Base-by-base conservation (phyloP, 2,797 vertebrate genomes). In the Knipowitschia caucasica region DNA sequence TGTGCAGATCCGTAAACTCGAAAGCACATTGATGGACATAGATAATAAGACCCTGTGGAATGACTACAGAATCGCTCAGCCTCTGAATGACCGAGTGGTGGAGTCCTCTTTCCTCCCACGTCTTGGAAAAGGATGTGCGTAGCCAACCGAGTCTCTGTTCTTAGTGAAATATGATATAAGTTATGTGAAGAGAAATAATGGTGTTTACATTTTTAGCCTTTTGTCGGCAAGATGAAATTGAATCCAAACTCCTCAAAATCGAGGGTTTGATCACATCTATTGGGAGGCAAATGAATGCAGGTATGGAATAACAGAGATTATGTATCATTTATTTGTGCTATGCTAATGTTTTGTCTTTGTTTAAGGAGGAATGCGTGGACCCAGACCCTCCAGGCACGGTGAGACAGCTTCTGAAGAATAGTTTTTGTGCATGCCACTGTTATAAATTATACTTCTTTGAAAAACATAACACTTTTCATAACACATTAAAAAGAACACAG, bases 51-150 rank as follows among this genome's bases (percentile, higher is more conserved):
- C 91, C 0, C 65, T 98, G 47, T 91, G 84, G 66, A 94, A 94
- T 0, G 89, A 91, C 55, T 96, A 95, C 81, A 92, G 96, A 31
- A 89, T 72, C 0, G 81, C 79, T 3, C 94, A 99, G 82, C 90
- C 92, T 7, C 91, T 98, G 58, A 86, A 92, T 4, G 50, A 79
- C 50, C 85, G 95, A 0, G 72, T 90, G 29, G 92, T 98, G 23
- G 83, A 95, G 63, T 84, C 93, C 0, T 98, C 92, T 26, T 96
- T 98, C 85, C 51, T 53, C 5, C 73, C 83, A 7, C 75, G 60
- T 0, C 49, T 74, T 0, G 57, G 59, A 4, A 83, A 73, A 84
- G 73, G 93, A 92, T 92, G 79, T 23, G 85, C 68, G 47, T 47
- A 0, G 12, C 6, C 3, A 12, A 2, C 17, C 21, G 10, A 5